These are phyloP conservation scores for Merops nubicus DNA, from an alignment of 2,113 vertebrate genomes.

Conservation along the genomic window DNA sequence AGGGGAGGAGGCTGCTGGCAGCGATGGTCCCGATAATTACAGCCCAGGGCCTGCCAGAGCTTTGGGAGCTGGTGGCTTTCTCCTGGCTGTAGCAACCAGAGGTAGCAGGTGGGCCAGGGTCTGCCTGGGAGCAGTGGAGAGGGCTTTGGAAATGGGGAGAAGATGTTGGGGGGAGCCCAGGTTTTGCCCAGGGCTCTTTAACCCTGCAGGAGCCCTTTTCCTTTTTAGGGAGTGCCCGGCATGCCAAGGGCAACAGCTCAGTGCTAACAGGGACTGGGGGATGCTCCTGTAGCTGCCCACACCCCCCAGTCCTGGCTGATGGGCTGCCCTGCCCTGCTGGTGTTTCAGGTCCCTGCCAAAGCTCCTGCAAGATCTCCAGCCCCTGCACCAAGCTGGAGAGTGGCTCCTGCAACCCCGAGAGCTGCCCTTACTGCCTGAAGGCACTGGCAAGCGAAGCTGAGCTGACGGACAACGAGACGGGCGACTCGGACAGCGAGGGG, in stretches of 20 bases:
- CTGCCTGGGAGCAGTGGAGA: not conserved
- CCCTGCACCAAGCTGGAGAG: slow-evolving; percentile 86
- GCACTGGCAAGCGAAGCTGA: slow-evolving; percentile 77
- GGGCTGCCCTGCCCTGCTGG: not conserved
- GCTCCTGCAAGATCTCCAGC: slow-evolving; percentile 83
- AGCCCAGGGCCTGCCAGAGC: not conserved
- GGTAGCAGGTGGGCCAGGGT: not conserved
- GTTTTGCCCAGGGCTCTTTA: not conserved
- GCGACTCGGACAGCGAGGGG: slow-evolving; percentile 90
- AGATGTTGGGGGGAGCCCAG: rapidly evolving
- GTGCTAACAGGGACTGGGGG: rapidly evolving
- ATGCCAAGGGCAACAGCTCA: not conserved
- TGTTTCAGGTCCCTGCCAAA: slow-evolving; percentile 80
- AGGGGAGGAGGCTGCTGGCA: not conserved
- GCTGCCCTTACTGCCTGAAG: slow-evolving; percentile 90
- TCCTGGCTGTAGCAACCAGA: not conserved
- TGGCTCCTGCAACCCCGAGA: slow-evolving; percentile 83
- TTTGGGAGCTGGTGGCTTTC: not conserved
- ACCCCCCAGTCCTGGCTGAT: rapidly evolving
- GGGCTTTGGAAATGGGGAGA: not conserved
- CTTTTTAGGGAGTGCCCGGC: not conserved
- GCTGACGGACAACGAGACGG: slow-evolving; percentile 78
- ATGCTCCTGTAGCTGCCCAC: rapidly evolving
- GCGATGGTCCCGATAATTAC: not conserved
- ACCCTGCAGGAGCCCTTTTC: not conserved